Base-by-base conservation (phyloP, 2,888 invertebrate species). In the Drosophila buzzatii region DNA sequence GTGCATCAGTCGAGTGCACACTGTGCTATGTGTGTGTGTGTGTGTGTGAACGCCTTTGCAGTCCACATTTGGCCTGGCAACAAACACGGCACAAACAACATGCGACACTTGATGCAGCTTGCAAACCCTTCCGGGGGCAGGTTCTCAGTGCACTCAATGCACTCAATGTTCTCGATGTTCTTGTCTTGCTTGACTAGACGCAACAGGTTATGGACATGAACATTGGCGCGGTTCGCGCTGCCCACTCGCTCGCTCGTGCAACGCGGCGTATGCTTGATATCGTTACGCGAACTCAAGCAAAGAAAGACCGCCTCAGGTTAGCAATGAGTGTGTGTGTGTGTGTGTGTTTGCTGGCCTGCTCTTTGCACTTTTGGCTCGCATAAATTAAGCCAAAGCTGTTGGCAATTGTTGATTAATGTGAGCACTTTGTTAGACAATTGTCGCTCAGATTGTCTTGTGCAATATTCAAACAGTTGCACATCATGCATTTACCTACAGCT, bases 41-140 rank as follows among this genome's bases (percentile, higher is more conserved):
- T 9, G 51, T 70, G 49, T 74, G 78, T 66, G 27, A 61, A 81
- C 89, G 86, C 85, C 85, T 83, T 74, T 83, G 84, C 84, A 77
- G 58, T 82, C 65, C 63, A 41, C 69, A 75, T 70, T 78, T 70
- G 66, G 68, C 79, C 58, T 73, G 81, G 81, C 69, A 85, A 75
- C 85, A 85, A 83, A 79, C 79, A 82, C 44, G 56, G 44, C 14
- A 49, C 35, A 14, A 49, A 20, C 20, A 27, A 64, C 63, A 61
- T 14, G 75, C 60, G 76, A 67, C 71, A 75, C 79, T 71, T 67
- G 71, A 63, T 70, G 67, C 78, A 77, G 59, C 63, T 42, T 39
- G 37, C 44, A 69, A 90, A 80, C 86, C 90, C 86, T 89, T 90
- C 91, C 90, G 89, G 89, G 89, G 88, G 81, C 89, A 90, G 79